Conservation (phyloP, 1,140 invertebrate genomes). For the Formica selysi region DNA sequence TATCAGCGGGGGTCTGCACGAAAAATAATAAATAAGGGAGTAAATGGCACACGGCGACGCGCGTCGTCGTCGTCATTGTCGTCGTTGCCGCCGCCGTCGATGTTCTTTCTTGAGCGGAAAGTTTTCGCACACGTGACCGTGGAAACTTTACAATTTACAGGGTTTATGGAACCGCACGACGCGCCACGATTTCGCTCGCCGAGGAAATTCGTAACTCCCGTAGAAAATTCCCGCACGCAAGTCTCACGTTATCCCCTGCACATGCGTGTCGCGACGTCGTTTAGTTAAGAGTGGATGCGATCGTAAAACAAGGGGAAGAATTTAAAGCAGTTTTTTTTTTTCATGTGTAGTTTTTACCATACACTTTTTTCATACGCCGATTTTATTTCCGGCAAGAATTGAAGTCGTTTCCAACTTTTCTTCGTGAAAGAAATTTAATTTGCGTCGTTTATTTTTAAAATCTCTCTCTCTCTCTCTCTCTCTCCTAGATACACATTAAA, state of each 20-base stretch:
- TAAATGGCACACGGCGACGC: conserved; percentile 45
- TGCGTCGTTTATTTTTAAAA: background rate
- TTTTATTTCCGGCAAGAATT: conserved; percentile 11
- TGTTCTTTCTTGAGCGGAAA: conserved; percentile 39
- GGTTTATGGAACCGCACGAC: background rate
- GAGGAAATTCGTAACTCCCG: conserved; percentile 13
- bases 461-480: background rate
- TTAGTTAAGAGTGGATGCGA: background rate
- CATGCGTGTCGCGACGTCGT: background rate
- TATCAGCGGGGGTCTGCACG: conserved; percentile 63
- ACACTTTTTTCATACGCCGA: background rate
- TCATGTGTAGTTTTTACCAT: background rate
- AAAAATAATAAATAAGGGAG: conserved; percentile 69
- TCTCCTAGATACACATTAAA: background rate
- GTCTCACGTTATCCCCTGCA: background rate
- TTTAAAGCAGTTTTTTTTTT: background rate
- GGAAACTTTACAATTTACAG: conserved; percentile 31
- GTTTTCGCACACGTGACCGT: conserved; percentile 37
- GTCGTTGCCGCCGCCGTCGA: background rate
- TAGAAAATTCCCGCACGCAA: background rate
- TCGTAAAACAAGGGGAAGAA: conserved; percentile 1
- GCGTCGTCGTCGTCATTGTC: background rate
- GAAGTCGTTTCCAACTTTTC: conserved; percentile 15
- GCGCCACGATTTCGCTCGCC: background rate
- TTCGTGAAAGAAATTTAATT: conserved; percentile 6